Evolutionary conservation across 2,888 invertebrate genomes (phyloP), one percentile per base, ranked within the genome.

Genomic region (Xanthia togata): DNA sequence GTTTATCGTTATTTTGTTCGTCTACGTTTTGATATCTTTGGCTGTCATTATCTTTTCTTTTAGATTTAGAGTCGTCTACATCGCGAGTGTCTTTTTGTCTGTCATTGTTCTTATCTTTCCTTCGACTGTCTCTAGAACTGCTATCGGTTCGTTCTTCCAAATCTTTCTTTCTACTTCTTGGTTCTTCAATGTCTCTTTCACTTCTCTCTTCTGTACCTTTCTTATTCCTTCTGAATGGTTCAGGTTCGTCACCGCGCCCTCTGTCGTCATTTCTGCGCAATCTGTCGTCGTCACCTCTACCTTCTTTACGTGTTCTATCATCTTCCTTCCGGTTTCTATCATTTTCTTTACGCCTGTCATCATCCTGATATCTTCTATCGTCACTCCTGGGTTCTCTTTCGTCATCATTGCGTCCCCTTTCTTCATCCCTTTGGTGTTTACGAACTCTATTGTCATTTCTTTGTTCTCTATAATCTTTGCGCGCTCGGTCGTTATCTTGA

Each of bases 41-140:
- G 20, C 17, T 73, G 1, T 63, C 70, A 26, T 55, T 62, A 17
- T 76, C 81, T 82, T 41, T 80, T 71, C 20, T 84, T 38, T 75
- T 80, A 26, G 78, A 68, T 67, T 69, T 79, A 26, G 71, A 26
- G 11, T 76, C 67, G 23, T 81, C 77, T 57, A 76, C 79, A 53
- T 78, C 70, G n/a, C 55, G 69, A 70, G 9, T 70, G 4, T 78
- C 69, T 79, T 23, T 82, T 74, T 78, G 84, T 73, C 73, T 89
- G 60, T 79, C 79, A 77, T 83, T 90, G 31, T 85, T 83, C 76
- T 86, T 89, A 73, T 82, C 78, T 70, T 68, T 83, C 64, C 11
- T 86, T 57, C 78, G 67, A 41, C 55, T 70, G 23, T 82, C 82
- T 62, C 70, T 84, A 64, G 88, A 82, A 73, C 77, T 80, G 23